Conservation (phyloP, 2,888 invertebrate species). For the Sinodicranocentrus sp. region DNA sequence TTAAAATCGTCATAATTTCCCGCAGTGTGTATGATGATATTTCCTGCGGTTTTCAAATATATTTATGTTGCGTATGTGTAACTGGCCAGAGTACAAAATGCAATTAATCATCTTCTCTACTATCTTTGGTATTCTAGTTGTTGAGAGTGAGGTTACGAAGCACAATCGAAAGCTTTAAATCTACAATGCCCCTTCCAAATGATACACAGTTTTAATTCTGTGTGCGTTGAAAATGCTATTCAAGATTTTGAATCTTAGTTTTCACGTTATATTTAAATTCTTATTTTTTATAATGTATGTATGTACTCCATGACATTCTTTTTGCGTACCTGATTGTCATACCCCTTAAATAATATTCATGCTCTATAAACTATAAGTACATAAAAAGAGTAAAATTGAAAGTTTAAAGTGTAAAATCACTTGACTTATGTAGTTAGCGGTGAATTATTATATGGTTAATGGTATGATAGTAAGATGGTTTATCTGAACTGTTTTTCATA, state of each 20-base stretch:
- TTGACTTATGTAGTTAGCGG: no score
- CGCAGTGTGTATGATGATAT: not conserved
- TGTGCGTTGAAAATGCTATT: no score
- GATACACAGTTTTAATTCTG: no score
- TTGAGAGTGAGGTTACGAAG: not conserved
- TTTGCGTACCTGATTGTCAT: conserved; percentile 51
- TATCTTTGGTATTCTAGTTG: not conserved
- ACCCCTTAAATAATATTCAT: not conserved
- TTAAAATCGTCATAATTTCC: not conserved
- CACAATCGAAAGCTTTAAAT: conserved; percentile 47
- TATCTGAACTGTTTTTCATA: no score
- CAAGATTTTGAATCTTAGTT: no score
- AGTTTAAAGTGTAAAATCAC: no score
- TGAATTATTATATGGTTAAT: no score
- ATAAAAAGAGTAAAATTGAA: no score
- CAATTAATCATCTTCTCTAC: not conserved
- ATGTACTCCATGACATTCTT: conserved; percentile 53
- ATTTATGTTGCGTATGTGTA: conserved; percentile 32
- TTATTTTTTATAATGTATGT: conserved; percentile 11
- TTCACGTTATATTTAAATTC: not conserved
- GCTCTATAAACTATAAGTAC: no score
- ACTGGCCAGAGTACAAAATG: conserved; percentile 51
- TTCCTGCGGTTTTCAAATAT: not conserved
- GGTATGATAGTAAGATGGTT: no score
- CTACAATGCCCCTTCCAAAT: not conserved